Evolutionary conservation across 1,140 invertebrate genomes (phyloP).

Genomic region (Drosophila ironensis): DNA sequence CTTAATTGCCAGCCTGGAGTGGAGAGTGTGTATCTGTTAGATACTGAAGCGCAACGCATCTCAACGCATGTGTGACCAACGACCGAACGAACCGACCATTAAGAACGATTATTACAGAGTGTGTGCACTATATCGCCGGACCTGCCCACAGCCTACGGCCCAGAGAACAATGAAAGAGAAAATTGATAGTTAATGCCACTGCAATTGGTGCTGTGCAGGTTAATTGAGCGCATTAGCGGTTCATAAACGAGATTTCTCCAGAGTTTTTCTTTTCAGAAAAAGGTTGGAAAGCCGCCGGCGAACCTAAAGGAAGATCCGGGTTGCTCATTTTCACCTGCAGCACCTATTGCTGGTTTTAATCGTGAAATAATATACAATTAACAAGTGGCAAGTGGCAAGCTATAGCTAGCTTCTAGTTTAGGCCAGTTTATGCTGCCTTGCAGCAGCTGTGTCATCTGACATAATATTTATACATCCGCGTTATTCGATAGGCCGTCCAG

Average conservation of each 20-base stretch:
- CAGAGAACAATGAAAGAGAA: constrained; percentile 74
- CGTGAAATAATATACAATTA: not conserved
- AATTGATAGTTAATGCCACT: constrained; percentile 69
- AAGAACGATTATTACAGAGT: constrained; percentile 57
- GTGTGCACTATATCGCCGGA: too few relatives aligned
- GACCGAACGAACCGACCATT: too few relatives aligned
- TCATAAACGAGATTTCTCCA: constrained; percentile 55
- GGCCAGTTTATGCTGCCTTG: not conserved
- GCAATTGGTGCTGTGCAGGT: constrained; percentile 55
- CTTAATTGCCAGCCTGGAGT: constrained; percentile 54
- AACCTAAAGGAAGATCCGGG: constrained; percentile 21
- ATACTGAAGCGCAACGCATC: constrained; percentile 58
- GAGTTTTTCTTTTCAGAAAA: not conserved
- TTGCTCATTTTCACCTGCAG: not conserved
- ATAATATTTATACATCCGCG: constrained; percentile 33
- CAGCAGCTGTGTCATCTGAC: not conserved
- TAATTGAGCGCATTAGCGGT: constrained; percentile 73
- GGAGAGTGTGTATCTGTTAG: constrained; percentile 29
- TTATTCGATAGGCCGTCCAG: constrained; percentile 14
- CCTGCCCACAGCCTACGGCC: too few relatives aligned
- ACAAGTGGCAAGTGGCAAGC: not conserved
- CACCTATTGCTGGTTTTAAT: too few relatives aligned
- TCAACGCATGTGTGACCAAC: constrained; percentile 58
- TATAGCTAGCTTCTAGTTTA: too few relatives aligned
- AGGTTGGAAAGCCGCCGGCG: not conserved